Evolutionary conservation across 2,888 invertebrate genomes (phyloP).

Genomic region (Amphimallon solstitiale): DNA sequence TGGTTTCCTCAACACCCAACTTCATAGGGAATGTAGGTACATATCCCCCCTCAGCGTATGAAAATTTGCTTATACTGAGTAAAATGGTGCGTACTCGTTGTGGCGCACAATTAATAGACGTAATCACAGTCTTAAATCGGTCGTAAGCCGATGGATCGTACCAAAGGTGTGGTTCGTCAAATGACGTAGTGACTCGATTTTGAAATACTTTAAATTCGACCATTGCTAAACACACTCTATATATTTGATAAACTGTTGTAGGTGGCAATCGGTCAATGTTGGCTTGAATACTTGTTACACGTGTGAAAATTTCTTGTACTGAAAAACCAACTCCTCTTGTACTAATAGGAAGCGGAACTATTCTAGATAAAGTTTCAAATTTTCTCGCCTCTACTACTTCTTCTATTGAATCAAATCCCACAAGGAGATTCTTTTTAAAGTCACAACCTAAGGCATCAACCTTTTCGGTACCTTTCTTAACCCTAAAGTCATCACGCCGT

Average conservation of each 20-base stretch:
- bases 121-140: neutral
- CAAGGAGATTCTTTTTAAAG: too few relatives aligned
- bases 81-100: neutral
- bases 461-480: neutral
- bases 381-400: neutral
- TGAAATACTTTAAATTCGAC: neutral
- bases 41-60: too few relatives aligned
- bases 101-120: neutral
- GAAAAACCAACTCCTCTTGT: neutral
- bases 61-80: neutral
- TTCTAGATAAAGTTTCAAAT: too few relatives aligned
- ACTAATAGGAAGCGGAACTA: too few relatives aligned
- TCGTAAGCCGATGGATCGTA: neutral
- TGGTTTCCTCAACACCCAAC: too few relatives aligned
- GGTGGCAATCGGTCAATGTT: neutral
- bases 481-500: neutral
- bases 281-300: neutral
- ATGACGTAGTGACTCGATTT: neutral
- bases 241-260: neutral
- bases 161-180: neutral
- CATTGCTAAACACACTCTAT: neutral
- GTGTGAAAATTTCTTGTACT: neutral
- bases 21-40: neutral
- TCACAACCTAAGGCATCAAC: neutral
- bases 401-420: too few relatives aligned